Base-by-base conservation (phyloP, 2,113 vertebrate genomes). In the Pituophis catenifer region DNA sequence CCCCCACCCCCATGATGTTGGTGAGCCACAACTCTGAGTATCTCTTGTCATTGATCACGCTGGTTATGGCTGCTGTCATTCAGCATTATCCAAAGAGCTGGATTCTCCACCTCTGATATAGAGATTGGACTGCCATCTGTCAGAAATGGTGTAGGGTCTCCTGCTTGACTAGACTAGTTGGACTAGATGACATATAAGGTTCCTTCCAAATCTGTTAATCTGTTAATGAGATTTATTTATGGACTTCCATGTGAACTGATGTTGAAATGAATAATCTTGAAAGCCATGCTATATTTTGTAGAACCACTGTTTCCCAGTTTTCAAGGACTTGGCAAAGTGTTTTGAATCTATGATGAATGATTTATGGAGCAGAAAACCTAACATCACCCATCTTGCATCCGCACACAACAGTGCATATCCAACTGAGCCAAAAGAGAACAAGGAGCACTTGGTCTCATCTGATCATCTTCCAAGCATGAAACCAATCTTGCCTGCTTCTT, bases 401-500 rank as follows among this genome's bases (percentile, higher is more conserved):
- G 3, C 57, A 87, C 44, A 87, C 23, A 52, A 26, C 4, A 0
- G 52, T 17, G 2, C 6, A 13, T 86, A 24, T 75, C 89, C n/a
- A 19, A n/a, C 24, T 52, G 75, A 86, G 70, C 44, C 50, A 87
- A 86, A 90, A 93, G 81, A 93, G 89, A 89, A 88, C 52, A 48
- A 92, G 33, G 57, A 57, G 59, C 26, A 75, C 59, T 75, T 88
- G 17, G 59, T 54, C 50, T 65, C 57, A 62, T 89, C 91, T 65
- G 70, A 62, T 92, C 91, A 52, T 91, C 44, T 87, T 85, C 86
- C 86, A 89, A 89, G 86, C 89, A 65, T 55, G 70, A 94, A 92
- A 90, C 89, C 91, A 92, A 62, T 65, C 88, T 86, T 54, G 23
- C 70, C 88, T 24, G 24, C 70, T 26, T 86, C 70, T 89, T 81